Percentiles rank a stretch among this genome's conserved stretches.
phyloP scores from a whole-genome alignment of 2,888 invertebrate species.

The Athrips mouffetella region DNA sequence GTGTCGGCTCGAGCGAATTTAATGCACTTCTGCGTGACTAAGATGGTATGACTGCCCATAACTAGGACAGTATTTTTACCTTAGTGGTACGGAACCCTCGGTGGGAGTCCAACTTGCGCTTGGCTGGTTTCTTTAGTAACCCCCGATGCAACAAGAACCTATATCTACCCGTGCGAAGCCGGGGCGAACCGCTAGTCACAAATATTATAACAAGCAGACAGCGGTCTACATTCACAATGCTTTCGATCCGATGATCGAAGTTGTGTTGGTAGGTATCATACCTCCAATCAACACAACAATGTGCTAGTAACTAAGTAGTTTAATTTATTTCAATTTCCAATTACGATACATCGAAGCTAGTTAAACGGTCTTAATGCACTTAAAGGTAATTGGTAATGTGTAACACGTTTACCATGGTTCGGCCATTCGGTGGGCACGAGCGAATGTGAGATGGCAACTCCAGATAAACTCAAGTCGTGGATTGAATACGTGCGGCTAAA shows the following conservation, averaged over 20 bases:
- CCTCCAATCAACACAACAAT: neutral
- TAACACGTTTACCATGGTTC: conserved; percentile 5
- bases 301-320: neutral
- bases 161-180: no score
- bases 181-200: no score
- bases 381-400: conserved; percentile 12
- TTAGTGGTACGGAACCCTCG: no score
- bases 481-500: conserved; percentile 21
- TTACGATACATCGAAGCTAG: conserved; percentile 10
- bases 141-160: no score
- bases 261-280: neutral
- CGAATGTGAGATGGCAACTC: conserved; percentile 19
- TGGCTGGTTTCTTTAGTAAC: no score
- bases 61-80: no score
- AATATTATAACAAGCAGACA: no score
- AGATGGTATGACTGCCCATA: no score
- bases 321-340: conserved; percentile 7
- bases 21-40: no score
- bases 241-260: no score
- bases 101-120: no score
- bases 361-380: conserved; percentile 8
- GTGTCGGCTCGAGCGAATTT: no score
- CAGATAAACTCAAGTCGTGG: conserved; percentile 25
- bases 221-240: neutral
- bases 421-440: conserved; percentile 15